Percentiles rank a stretch among this genome's conserved stretches.
Conservation (phyloP, 2,797 vertebrate species). For the Lithobates pipiens region DNA sequence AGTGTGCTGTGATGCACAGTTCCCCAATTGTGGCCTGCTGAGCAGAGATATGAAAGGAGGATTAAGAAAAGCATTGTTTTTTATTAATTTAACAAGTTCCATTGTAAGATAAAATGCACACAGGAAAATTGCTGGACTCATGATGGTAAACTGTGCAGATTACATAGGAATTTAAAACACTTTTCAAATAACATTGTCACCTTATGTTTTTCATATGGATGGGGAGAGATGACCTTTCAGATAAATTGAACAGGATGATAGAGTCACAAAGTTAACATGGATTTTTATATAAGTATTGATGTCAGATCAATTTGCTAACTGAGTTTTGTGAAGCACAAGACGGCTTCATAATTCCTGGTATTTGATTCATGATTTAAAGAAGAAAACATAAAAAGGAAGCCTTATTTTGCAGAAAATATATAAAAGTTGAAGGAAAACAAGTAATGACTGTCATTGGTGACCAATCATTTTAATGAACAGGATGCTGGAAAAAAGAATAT, state of each 20-base stretch:
- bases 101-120: slow-evolving; percentile 54
- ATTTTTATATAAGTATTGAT: slow-evolving; percentile 52
- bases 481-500: background rate
- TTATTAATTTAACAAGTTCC: slow-evolving; percentile 58
- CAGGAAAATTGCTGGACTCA: slow-evolving; percentile 53
- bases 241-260: slow-evolving; percentile 38
- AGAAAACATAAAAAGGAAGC: background rate
- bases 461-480: slow-evolving; percentile 16
- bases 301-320: slow-evolving; percentile 49
- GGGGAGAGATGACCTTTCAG: slow-evolving; percentile 53
- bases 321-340: slow-evolving; percentile 25
- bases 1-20: slow-evolving; percentile 43
- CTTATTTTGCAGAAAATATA: background rate
- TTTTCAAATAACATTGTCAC: slow-evolving; percentile 55
- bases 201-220: slow-evolving; percentile 50
- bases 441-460: background rate
- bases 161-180: slow-evolving; percentile 49
- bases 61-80: slow-evolving; percentile 58
- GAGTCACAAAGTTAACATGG: slow-evolving; percentile 49
- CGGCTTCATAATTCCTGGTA: slow-evolving; percentile 18
- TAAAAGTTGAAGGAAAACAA: slow-evolving; percentile 7
- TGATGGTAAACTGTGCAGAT: slow-evolving; percentile 51
- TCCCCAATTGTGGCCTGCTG: slow-evolving; percentile 54
- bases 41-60: slow-evolving; percentile 56
- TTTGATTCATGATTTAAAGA: slow-evolving; percentile 18